Conservation (phyloP, 2,797 vertebrate species). For the Lepus townsendii region DNA sequence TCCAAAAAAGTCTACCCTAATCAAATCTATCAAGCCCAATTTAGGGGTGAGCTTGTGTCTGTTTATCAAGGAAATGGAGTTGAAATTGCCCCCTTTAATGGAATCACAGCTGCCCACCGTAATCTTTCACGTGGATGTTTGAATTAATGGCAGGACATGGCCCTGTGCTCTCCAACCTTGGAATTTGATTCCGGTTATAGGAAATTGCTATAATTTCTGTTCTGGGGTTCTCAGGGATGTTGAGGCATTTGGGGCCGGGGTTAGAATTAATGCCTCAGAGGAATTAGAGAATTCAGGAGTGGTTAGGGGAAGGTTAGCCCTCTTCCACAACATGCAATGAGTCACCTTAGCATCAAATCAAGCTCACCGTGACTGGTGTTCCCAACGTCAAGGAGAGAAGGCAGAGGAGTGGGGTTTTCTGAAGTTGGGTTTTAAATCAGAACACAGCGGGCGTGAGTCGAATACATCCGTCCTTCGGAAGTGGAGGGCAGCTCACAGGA, state of each 20-base stretch:
- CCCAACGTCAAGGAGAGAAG: constrained; percentile 26
- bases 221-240: constrained; percentile 83
- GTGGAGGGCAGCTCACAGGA: neutral
- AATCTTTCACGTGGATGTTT: constrained; percentile 85
- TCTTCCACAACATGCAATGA: constrained; percentile 52
- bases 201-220: constrained; percentile 90
- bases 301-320: constrained; percentile 56
- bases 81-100: constrained; percentile 88
- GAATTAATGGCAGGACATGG: constrained; percentile 87
- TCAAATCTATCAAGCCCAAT: constrained; percentile 89
- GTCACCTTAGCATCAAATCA: constrained; percentile 53
- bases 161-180: constrained; percentile 85
- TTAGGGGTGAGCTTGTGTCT: constrained; percentile 84
- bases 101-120: constrained; percentile 85
- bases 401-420: neutral
- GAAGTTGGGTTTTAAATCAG: constrained; percentile 34
- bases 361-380: constrained; percentile 53
- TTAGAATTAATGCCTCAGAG: constrained; percentile 78
- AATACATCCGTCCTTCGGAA: neutral
- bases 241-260: constrained; percentile 71
- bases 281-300: constrained; percentile 78
- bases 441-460: neutral
- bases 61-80: constrained; percentile 90
- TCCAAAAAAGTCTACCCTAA: constrained; percentile 87
- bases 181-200: constrained; percentile 88